Evolutionary conservation across 2,888 invertebrate species (phyloP).

Genomic region (Pycnomerus fuliginosus): DNA sequence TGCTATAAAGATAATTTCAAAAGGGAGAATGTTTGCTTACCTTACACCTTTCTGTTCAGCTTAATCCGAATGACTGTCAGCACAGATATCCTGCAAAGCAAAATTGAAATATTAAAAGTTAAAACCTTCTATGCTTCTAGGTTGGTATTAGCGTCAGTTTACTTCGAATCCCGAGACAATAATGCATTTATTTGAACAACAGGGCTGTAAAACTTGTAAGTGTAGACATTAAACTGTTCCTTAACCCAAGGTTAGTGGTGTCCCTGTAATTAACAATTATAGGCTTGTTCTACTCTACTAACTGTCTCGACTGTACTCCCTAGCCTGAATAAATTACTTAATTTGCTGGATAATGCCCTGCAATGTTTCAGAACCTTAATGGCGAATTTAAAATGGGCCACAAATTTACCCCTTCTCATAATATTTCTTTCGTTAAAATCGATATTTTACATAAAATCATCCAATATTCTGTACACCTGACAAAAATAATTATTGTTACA

Average conservation of each 20-base stretch:
- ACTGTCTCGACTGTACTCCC: conserved; percentile 23
- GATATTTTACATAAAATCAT: no score
- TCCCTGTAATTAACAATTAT: conserved; percentile 27
- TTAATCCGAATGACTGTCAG: no score
- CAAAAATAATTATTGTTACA: no score
- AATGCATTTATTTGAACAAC: conserved; percentile 14
- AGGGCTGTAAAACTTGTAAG: conserved; percentile 15
- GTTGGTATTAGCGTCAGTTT: neutral
- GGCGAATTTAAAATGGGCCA: no score
- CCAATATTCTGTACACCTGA: no score
- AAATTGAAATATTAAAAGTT: conserved; percentile 6
- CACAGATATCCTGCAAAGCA: conserved; percentile 9
- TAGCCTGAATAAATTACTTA: conserved; percentile 31
- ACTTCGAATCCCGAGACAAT: conserved; percentile 5
- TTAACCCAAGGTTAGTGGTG: conserved; percentile 20
- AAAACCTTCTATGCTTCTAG: neutral
- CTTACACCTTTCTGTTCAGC: conserved; percentile 8
- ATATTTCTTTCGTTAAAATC: no score
- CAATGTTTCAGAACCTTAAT: conserved; percentile 11
- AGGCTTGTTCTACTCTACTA: conserved; percentile 24
- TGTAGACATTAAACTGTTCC: conserved; percentile 15
- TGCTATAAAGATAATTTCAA: conserved; percentile 21
- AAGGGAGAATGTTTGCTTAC: conserved; percentile 14
- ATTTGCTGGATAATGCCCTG: conserved; percentile 21
- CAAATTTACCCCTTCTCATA: no score